Conservation (phyloP, 2,113 vertebrate species). For the Taxidea taxus region DNA sequence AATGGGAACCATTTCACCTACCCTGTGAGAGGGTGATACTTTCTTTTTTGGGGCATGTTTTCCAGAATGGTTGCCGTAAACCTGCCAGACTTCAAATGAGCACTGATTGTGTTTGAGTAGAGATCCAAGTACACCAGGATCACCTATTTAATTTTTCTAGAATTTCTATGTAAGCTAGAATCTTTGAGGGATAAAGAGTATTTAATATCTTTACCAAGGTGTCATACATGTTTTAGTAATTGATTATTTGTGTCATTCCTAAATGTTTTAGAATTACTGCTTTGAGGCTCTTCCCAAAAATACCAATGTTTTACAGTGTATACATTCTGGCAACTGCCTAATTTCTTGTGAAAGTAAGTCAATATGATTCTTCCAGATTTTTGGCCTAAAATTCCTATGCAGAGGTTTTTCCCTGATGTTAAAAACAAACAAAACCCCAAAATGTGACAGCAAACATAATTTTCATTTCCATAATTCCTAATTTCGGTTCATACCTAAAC, state of each 20-base stretch:
- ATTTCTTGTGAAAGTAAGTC: slow-evolving; percentile 1
- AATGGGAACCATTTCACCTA: neutral
- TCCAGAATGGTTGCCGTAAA: neutral
- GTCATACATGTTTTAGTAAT: neutral
- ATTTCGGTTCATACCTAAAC: neutral
- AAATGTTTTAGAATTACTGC: neutral
- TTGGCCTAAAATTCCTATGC: neutral
- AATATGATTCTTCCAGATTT: neutral
- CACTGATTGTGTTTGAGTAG: neutral
- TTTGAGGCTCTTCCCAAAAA: neutral
- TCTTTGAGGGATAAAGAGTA: neutral
- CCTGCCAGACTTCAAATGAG: neutral
- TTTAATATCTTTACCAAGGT: neutral
- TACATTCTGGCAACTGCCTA: neutral
- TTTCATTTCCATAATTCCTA: neutral
- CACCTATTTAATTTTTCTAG: neutral
- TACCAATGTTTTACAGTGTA: neutral
- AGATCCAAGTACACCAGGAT: neutral
- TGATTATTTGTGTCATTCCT: neutral
- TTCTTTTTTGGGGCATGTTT: neutral
- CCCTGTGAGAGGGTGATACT: neutral
- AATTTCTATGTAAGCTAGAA: neutral
- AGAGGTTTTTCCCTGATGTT: neutral
- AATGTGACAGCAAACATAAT: neutral
- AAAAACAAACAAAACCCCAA: neutral